These are phyloP conservation scores for Leucopsar rothschildi DNA, from an alignment of 2,113 vertebrate genomes.

Conservation along the genomic window DNA sequence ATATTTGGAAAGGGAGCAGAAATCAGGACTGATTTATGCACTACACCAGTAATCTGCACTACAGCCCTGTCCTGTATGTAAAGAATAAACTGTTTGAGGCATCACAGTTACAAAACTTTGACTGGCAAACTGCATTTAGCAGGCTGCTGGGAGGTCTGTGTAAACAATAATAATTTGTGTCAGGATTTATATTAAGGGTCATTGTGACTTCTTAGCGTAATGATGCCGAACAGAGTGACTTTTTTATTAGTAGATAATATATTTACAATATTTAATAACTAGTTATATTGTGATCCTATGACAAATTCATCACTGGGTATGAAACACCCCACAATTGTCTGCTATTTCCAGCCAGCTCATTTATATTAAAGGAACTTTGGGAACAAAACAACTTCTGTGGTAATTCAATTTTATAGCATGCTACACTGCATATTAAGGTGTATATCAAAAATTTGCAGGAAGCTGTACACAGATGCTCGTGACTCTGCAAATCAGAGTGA, in stretches of 20 bases:
- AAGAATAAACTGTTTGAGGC: background rate
- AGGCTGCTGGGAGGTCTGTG: background rate
- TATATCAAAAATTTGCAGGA: background rate
- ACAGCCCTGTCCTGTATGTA: background rate
- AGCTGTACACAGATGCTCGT: background rate
- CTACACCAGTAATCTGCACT: background rate
- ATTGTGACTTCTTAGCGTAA: background rate
- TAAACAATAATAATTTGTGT: conserved; percentile 25
- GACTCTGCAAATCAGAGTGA: background rate
- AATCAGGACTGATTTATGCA: background rate
- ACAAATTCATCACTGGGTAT: background rate
- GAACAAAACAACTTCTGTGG: background rate
- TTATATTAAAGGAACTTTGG: background rate
- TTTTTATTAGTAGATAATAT: background rate
- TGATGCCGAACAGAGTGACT: background rate
- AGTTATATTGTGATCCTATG: background rate
- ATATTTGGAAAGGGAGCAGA: background rate
- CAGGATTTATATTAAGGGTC: background rate
- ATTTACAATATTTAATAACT: conserved; percentile 10
- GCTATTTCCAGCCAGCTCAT: background rate
- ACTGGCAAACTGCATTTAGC: background rate
- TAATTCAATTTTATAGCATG: background rate
- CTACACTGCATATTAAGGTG: background rate
- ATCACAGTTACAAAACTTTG: background rate
- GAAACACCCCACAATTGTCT: background rate